phyloP scores from a whole-genome alignment of 1,140 invertebrate genomes.

The Acromyrmex echinatior region DNA sequence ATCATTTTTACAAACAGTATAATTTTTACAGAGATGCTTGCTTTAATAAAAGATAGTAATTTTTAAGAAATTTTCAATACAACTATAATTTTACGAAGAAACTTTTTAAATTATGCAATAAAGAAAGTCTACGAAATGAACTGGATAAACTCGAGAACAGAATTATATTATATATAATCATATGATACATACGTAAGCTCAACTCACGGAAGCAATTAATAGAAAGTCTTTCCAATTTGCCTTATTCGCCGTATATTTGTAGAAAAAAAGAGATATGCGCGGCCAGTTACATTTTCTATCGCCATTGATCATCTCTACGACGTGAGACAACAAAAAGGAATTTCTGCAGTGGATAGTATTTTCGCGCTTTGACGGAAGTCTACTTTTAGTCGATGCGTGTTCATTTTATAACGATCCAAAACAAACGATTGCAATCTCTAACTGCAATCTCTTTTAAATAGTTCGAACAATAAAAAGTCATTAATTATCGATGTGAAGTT shows the following conservation, averaged over 20 bases:
- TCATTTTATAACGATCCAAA: conserved; percentile 14
- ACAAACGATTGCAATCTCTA: not conserved
- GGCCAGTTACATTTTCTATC: conserved; percentile 28
- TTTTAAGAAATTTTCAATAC: conserved; percentile 6
- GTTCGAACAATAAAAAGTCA: conserved; percentile 28
- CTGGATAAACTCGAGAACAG: conserved; percentile 26
- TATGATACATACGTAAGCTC: conserved; percentile 48
- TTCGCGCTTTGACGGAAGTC: conserved; percentile 2
- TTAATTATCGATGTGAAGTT: conserved; percentile 6
- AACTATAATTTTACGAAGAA: not conserved
- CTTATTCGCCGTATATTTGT: conserved; percentile 25
- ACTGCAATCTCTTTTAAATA: not conserved
- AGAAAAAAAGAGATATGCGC: conserved; percentile 17
- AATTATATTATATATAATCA: conserved; percentile 44
- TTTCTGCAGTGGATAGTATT: conserved; percentile 3
- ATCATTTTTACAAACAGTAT: not conserved
- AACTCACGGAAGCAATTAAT: conserved; percentile 72
- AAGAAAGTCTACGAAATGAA: conserved; percentile 33
- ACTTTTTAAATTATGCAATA: conserved; percentile 44
- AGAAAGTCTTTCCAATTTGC: conserved; percentile 73
- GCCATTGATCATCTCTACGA: conserved; percentile 43
- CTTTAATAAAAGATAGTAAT: not conserved
- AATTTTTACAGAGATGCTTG: not conserved
- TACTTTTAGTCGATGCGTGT: not conserved
- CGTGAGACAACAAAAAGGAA: conserved; percentile 29